Evolutionary conservation across 2,113 vertebrate species (phyloP).

Genomic region (Pyrgilauda ruficollis): DNA sequence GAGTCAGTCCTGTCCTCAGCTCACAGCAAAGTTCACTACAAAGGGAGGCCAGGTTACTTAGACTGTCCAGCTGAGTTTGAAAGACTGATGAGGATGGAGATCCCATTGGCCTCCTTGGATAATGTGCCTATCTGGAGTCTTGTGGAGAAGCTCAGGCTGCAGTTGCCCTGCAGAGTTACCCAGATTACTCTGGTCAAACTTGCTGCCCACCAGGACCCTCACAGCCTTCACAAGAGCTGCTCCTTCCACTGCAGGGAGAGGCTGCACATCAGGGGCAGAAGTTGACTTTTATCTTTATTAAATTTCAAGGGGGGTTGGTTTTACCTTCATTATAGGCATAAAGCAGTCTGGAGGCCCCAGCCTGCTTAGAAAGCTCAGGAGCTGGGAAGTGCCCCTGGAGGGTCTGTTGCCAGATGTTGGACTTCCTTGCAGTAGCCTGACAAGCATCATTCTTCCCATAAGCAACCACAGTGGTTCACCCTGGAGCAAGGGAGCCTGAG

Average conservation of each 20-base stretch:
- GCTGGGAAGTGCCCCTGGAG: not conserved
- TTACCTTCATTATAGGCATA: not conserved
- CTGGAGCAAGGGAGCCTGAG: not conserved
- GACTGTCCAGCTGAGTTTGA: not conserved
- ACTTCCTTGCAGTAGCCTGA: not conserved
- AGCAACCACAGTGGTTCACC: not conserved
- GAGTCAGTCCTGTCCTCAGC: not conserved
- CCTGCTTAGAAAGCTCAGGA: not conserved
- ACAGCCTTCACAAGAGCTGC: not conserved
- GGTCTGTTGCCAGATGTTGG: not conserved
- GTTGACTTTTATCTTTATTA: not conserved
- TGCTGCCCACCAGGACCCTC: not conserved
- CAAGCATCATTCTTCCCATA: not conserved
- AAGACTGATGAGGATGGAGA: fast-evolving
- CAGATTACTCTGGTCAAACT: not conserved
- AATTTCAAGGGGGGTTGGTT: not conserved
- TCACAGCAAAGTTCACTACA: not conserved
- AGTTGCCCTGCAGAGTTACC: not conserved
- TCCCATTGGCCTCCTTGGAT: not conserved
- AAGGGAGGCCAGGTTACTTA: not conserved
- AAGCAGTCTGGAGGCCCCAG: not conserved
- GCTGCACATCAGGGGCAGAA: not conserved
- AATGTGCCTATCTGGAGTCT: not conserved
- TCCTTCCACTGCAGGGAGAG: not conserved
- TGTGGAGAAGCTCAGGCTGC: not conserved